Percentiles rank a stretch among this genome's conserved stretches.
Evolutionary conservation across 2,113 vertebrate genomes (phyloP).

Genomic region (Phainopepla nitens): DNA sequence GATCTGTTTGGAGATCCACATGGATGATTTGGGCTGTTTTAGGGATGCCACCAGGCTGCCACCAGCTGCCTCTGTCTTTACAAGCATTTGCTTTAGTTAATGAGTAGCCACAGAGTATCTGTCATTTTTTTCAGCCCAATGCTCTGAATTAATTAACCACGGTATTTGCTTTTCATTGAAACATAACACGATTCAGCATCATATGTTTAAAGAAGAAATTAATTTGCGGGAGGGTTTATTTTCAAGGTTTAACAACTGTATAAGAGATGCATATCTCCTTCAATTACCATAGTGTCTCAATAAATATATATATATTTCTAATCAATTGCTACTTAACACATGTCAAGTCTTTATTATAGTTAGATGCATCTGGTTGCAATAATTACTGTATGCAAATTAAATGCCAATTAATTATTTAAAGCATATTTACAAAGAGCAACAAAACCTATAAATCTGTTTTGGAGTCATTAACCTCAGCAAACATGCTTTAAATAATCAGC

Average conservation of each 20-base stretch:
- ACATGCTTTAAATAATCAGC: conserved; percentile 60
- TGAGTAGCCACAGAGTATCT: neutral
- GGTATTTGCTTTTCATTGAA: conserved; percentile 56
- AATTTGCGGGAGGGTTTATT: conserved; percentile 29
- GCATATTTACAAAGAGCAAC: conserved; percentile 69
- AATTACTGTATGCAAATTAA: conserved; percentile 49
- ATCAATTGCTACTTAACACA: conserved; percentile 57
- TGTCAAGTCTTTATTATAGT: conserved; percentile 21
- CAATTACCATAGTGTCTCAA: conserved; percentile 41
- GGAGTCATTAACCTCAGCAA: conserved; percentile 65
- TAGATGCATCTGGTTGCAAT: neutral
- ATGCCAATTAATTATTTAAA: conserved; percentile 73
- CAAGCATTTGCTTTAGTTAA: neutral
- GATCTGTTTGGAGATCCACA: neutral
- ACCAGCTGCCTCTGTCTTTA: neutral
- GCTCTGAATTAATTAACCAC: conserved; percentile 43
- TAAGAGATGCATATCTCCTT: conserved; percentile 58
- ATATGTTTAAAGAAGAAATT: conserved; percentile 44
- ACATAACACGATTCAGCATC: neutral
- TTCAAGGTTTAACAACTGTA: conserved; percentile 25
- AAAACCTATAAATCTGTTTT: conserved; percentile 72
- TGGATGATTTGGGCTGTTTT: neutral
- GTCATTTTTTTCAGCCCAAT: neutral
- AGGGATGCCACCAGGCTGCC: neutral
- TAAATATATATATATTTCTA: conserved; percentile 67